These are phyloP conservation scores for Cerastoderma edule DNA, from an alignment of 2,888 invertebrate genomes.

Conservation along the genomic window DNA sequence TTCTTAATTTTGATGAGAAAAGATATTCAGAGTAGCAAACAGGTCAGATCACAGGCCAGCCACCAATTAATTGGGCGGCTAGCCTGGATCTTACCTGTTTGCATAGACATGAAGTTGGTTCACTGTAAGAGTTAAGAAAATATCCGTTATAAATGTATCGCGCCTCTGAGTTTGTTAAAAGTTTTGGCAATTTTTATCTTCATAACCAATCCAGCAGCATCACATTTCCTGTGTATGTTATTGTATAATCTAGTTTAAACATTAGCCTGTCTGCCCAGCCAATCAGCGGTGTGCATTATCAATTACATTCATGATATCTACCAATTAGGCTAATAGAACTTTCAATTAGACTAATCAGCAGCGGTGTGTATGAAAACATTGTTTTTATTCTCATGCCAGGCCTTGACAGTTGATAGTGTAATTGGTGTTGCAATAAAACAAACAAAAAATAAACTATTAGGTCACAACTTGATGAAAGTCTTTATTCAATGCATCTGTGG, in stretches of 20 bases:
- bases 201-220: constrained; percentile 5
- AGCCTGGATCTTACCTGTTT: too few species aligned
- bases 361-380: constrained; percentile 18
- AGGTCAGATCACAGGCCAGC: too few species aligned
- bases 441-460: constrained; percentile 11
- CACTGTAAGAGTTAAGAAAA: too few species aligned
- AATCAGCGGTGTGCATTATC: constrained; percentile 50
- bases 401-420: constrained; percentile 31
- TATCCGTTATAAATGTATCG: too few species aligned
- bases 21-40: too few species aligned
- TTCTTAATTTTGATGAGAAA: too few species aligned
- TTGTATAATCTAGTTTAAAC: constrained; percentile 41
- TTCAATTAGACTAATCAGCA: constrained; percentile 47
- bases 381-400: constrained; percentile 40
- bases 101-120: too few species aligned
- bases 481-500: too few species aligned
- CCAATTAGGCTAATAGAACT: constrained; percentile 48
- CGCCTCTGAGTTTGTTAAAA: too few species aligned
- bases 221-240: constrained; percentile 29
- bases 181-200: constrained; percentile 6
- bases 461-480: too few species aligned
- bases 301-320: constrained; percentile 52
- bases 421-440: constrained; percentile 22
- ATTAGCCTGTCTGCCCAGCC: constrained; percentile 44
- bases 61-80: too few species aligned